Conservation (phyloP, 64 coral and sea anemone genomes). For the Montipora efflorescens region DNA sequence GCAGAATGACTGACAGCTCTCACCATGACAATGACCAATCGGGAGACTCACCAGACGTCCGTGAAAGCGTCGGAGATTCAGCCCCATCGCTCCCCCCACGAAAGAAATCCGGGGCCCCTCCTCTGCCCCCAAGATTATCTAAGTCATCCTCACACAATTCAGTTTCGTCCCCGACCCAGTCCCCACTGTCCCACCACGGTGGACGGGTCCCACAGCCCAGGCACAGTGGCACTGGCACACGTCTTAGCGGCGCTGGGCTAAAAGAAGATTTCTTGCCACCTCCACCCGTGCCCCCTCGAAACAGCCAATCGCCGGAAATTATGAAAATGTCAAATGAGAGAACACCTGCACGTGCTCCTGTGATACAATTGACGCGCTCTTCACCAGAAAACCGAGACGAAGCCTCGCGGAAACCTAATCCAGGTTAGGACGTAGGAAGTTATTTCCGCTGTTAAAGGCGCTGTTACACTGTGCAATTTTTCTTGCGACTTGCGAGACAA, state of each 20-base stretch:
- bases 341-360: not conserved
- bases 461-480: too few species aligned
- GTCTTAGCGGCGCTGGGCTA: not conserved
- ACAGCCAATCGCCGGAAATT: conserved; percentile 24
- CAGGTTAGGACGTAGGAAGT: not conserved
- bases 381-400: conserved; percentile 55
- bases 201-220: not conserved
- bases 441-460: too few species aligned
- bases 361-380: conserved; percentile 59
- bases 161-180: not conserved
- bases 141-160: not conserved
- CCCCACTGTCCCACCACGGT: not conserved
- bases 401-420: not conserved
- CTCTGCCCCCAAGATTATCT: conserved; percentile 39
- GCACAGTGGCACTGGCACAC: not conserved
- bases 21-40: not conserved
- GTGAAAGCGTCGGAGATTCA: not conserved
- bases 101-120: conserved; percentile 64
- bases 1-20: not conserved
- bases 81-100: conserved; percentile 67
- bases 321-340: not conserved
- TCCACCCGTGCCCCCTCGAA: conserved; percentile 68
- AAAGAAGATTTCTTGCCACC: conserved; percentile 42
- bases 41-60: not conserved
- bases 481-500: too few species aligned